Evolutionary conservation across 2,797 vertebrate genomes (phyloP), one percentile per base, ranked within the genome.

Genomic region (Cirrhinus mrigala): DNA sequence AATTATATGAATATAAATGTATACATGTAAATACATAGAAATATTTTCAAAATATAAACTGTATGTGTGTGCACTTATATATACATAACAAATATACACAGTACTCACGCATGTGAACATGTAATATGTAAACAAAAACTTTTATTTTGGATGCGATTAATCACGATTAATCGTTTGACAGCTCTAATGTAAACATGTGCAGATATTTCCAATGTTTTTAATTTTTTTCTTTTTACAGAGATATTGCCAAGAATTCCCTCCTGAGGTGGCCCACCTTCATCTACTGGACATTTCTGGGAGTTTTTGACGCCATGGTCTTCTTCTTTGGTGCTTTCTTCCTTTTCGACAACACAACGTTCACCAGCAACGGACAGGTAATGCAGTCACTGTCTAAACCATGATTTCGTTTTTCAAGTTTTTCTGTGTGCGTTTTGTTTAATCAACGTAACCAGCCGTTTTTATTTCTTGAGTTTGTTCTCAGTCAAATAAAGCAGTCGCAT

Each of bases 271-370:
- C 94, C 73, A 95, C 91, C 66, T 99, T 99, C 92, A 93, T 98
- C 81, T 99, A 99, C 85, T 99, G 98, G 98, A 99, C 98, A 2
- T 90, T 96, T 89, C 93, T 99, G 85, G 98, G 98, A 7, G 93
- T 98, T 6, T 99, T 99, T 56, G 96, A 99, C 6, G 97, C 98
- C 7, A 74, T 97, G 37, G 97, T 99, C 71, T 99, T 99, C 96
- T 99, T 99, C 95, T 99, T 99, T 86, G 98, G 98, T 90, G 96
- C 96, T 93, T 99, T 98, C 93, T 97, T 98, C 93, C 94, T 99
- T 91, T 98, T 98, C 88, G 97, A 98, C 91, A 97, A 97, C 94
- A 97, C 97, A 75, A 92, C 96, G 68, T 96, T 99, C 94, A 97
- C 97, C 95, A 98, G 97, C 95, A 98, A 98, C 0, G 95, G 95